Conservation (phyloP, 2,888 invertebrate genomes). For the Saturnia pavonia region DNA sequence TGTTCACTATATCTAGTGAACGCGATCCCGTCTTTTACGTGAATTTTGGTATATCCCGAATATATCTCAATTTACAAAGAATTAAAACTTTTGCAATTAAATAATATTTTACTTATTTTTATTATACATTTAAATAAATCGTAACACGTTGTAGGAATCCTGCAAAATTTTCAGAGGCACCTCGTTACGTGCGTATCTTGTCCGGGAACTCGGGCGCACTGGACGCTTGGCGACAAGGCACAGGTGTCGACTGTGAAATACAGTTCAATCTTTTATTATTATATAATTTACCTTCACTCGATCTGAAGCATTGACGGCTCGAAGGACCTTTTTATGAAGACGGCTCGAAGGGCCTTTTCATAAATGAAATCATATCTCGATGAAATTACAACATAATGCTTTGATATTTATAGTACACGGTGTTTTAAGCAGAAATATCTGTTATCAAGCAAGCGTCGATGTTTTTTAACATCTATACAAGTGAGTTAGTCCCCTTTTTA, state of each 20-base stretch:
- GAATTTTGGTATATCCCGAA: not conserved
- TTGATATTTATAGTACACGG: not conserved
- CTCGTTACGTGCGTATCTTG: constrained; percentile 21
- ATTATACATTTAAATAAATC: constrained; percentile 49
- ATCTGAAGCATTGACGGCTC: not conserved
- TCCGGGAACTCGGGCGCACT: constrained; percentile 23
- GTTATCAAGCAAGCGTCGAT: not conserved
- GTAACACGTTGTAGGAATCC: constrained; percentile 38
- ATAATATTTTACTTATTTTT: constrained; percentile 68
- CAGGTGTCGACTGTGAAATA: not conserved
- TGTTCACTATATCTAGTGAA: not conserved
- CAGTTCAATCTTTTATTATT: not conserved
- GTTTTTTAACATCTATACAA: not conserved
- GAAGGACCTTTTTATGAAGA: not conserved
- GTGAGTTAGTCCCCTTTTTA: not conserved
- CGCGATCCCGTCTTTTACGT: not conserved
- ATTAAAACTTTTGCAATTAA: constrained; percentile 16
- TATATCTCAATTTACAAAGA: constrained; percentile 19
- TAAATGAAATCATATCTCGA: not conserved
- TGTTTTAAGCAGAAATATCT: not conserved
- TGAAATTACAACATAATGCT: not conserved
- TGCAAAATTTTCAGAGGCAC: constrained; percentile 70
- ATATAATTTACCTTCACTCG: not conserved
- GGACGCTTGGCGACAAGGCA: constrained; percentile 28
- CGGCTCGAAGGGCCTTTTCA: not conserved